Evolutionary conservation across 2,888 invertebrate genomes (phyloP), one percentile per base, ranked within the genome.

Genomic region (Drepanosiphum platanoidis): DNA sequence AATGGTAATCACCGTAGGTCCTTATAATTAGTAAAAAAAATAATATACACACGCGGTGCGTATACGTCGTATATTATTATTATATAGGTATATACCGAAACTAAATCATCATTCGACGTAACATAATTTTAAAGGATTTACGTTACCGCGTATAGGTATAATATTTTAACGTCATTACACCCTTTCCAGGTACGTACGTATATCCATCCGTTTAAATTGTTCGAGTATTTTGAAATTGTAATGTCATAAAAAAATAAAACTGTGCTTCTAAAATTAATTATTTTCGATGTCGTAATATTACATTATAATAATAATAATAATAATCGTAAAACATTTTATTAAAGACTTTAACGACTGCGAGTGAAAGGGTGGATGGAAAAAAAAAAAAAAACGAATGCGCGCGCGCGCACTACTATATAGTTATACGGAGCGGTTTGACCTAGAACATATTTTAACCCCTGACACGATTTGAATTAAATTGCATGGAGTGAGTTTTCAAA

Each of bases 371-470:
- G 15, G n/a, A 61, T 34, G 8, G 15, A 58, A n/a, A n/a, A 11
- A 46, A 30, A n/a, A n/a, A 11, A 46, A 30, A 52, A 32, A 22
- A 30, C 32, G 32, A 46, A 52, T 32, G 32, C 42, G 22, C 9
- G 13, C n/a, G 18, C n/a, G 58, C 27, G 13, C 8, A n/a, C 13
- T 30, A 30, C 13, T 64, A 30, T 3, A 64, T 64, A 64, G 46
- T 13, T 58, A 13, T 39, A 18, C n/a, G n/a, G 34, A 36, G 3
- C 15, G 7, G 2, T n/a, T 27, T 61, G 61, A 18, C 22, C 13
- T 18, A 68, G 18, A 66, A 66, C 11, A n/a, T 32, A 42, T 79
- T 79, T 79, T 68, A 46, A 79, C 66, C 68, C 79, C 61, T 34
- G 42, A 79, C 68, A n/a, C 34, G 46, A 32, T 8, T 78, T n/a